A percentile compares a stretch with the other conserved stretches of the same genome.
Evolutionary conservation across 2,888 invertebrate species (phyloP).

Genomic region (Melanargia galathea): DNA sequence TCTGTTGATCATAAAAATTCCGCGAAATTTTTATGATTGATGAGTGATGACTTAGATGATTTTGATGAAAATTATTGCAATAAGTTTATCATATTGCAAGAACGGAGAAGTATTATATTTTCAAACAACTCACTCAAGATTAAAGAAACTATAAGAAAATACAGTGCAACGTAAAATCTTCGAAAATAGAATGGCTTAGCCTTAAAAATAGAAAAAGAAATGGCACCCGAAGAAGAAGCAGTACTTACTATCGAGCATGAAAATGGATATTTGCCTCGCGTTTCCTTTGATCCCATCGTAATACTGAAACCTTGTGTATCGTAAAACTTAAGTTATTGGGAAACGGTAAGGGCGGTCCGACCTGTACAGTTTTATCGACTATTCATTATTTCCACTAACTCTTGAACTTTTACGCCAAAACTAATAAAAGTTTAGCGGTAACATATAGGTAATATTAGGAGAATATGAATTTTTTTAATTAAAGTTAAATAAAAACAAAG

Average conservation of each 20-base stretch:
- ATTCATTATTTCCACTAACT: constrained; percentile 8
- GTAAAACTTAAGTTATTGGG: constrained; percentile 19
- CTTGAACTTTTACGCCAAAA: neutral
- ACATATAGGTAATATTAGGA: neutral
- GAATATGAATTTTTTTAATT: too few relatives aligned
- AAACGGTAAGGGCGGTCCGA: constrained; percentile 7
- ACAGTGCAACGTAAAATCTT: too few relatives aligned
- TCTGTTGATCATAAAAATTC: too few relatives aligned
- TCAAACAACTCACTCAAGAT: too few relatives aligned
- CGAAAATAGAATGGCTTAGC: neutral
- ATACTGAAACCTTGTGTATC: constrained; percentile 19
- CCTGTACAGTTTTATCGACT: constrained; percentile 14
- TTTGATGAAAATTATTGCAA: too few relatives aligned
- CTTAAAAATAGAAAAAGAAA: neutral
- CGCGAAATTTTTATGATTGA: too few relatives aligned
- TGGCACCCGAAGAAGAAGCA: neutral
- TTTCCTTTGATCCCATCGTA: constrained; percentile 15
- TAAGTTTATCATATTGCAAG: too few relatives aligned
- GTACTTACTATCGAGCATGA: neutral
- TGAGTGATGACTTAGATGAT: too few relatives aligned
- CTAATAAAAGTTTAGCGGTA: neutral
- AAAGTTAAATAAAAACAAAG: too few relatives aligned
- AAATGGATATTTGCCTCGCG: constrained; percentile 8
- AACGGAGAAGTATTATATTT: too few relatives aligned
- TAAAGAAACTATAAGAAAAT: too few relatives aligned